Evolutionary conservation across 2,113 vertebrate species (phyloP).

Genomic region (Corythaixoides concolor): DNA sequence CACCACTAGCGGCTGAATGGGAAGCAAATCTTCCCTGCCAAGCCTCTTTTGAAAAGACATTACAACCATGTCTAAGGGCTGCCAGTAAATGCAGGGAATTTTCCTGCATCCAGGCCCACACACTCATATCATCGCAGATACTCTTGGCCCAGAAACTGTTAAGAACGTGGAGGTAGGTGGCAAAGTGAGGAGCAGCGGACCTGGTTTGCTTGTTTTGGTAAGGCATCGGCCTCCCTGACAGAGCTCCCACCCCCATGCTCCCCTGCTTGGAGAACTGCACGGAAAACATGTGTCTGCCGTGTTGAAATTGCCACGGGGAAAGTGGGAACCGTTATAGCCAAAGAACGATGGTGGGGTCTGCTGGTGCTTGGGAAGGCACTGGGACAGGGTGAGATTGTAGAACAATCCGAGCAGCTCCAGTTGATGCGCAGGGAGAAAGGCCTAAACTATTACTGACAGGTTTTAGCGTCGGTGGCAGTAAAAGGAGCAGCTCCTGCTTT

Average conservation of each 20-base stretch:
- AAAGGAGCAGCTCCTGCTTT: neutral
- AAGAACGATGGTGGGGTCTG: neutral
- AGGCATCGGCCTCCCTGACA: neutral
- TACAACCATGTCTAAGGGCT: neutral
- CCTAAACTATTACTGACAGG: neutral
- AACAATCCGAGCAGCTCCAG: neutral
- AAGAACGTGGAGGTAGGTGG: neutral
- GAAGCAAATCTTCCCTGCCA: neutral
- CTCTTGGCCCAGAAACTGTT: neutral
- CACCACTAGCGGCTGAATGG: neutral
- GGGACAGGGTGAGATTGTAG: neutral
- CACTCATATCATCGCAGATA: neutral
- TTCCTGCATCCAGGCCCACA: neutral
- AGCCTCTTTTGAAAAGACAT: neutral
- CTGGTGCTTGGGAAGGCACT: neutral
- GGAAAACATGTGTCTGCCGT: neutral
- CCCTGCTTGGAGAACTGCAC: neutral
- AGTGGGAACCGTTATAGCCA: fast-evolving
- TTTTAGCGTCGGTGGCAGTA: neutral
- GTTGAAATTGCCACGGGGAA: neutral
- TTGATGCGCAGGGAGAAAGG: fast-evolving
- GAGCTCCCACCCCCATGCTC: neutral
- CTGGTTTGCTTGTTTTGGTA: neutral
- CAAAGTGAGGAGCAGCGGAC: neutral
- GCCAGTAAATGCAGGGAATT: neutral